Evolutionary conservation across 1,140 invertebrate species (phyloP).

Genomic region (Ceratosolen fusciceps): DNA sequence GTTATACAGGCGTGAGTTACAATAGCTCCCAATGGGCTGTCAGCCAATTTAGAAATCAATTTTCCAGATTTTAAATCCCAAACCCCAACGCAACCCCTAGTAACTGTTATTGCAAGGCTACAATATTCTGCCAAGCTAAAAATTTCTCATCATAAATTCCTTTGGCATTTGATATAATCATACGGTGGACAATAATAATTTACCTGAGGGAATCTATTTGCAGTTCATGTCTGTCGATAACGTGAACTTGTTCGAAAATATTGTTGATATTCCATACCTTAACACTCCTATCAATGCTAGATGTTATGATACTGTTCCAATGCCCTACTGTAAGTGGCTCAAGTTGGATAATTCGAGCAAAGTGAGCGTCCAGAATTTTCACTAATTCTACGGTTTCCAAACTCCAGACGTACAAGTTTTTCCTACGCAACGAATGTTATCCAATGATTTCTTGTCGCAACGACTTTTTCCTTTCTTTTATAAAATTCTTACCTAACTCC

Average conservation of each 20-base stretch:
- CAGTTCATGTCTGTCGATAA: conserved; percentile 95
- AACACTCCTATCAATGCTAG: conserved; percentile 96
- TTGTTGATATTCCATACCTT: conserved; percentile 99
- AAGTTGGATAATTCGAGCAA: conserved; percentile 94
- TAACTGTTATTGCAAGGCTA: conserved; percentile 87
- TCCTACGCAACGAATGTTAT: conserved; percentile 73
- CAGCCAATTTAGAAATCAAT: conserved; percentile 87
- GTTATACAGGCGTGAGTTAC: conserved; percentile 94
- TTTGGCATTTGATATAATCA: too few relatives aligned
- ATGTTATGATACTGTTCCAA: conserved; percentile 96
- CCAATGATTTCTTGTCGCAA: neutral
- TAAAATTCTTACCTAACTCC: conserved; percentile 81
- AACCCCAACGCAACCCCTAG: conserved; percentile 92
- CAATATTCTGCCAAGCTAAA: conserved; percentile 81
- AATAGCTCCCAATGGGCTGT: conserved; percentile 93
- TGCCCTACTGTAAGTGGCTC: conserved; percentile 87
- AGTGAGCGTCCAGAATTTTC: conserved; percentile 96
- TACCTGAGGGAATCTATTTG: conserved; percentile 94
- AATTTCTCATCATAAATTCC: neutral
- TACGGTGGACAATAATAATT: too few relatives aligned
- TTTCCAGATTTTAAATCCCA: conserved; percentile 93
- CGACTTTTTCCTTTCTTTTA: neutral
- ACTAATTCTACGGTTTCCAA: conserved; percentile 83
- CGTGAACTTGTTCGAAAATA: conserved; percentile 97
- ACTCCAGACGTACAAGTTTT: conserved; percentile 96